Base-by-base conservation (phyloP, 2,888 invertebrate genomes). In the Diplazon laetatorius region DNA sequence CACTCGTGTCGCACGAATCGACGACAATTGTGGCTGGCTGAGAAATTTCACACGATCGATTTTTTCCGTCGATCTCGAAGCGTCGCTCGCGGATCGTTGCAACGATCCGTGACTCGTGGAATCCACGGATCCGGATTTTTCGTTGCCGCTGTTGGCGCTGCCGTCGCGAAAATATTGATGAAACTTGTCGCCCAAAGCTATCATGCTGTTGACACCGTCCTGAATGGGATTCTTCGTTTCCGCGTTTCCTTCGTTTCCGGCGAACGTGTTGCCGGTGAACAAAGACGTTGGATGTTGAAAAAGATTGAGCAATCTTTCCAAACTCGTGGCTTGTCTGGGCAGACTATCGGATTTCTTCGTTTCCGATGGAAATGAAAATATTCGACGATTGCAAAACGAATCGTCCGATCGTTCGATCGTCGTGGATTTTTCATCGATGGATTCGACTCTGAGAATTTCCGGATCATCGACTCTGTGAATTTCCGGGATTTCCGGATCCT, bases 281-380 rank as follows among this genome's bases (percentile, higher is more conserved):
- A 94, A 89, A 82, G 92, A 93, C 62, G 92, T 92, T 0, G 95
- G 94, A 86, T 94, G 93, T 81, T 94, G 94, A 86, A 95, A 95
- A 1, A 95, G 84, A 25, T 94, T 94, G 0, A 95, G 86, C 1
- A 95, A 88, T 85, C 94, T 94, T 80, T 95, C 95, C 63, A 95
- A 91, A 85, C 94, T 93, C 6, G 94, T 93, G 0, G 94, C 93
- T 14, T 91, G 88, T 74, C 86, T 86, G 72, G 76, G 81, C 42
- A 77, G 48, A 10, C 55, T 65, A 12, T 78, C 72, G 12, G 76
- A 42, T 42, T 66, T 78, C 30, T 66, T 71, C 62, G 78, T n/a
- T 42, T 70, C 69, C 6, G 52, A n/a, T 12, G 62, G 39, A 44
- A 35, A 68, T 20, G 30, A 20, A 16, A 60, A n/a, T 0, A 75